These are phyloP conservation scores for Meda fulgida DNA, from an alignment of 2,797 vertebrate genomes.

Conservation along the genomic window DNA sequence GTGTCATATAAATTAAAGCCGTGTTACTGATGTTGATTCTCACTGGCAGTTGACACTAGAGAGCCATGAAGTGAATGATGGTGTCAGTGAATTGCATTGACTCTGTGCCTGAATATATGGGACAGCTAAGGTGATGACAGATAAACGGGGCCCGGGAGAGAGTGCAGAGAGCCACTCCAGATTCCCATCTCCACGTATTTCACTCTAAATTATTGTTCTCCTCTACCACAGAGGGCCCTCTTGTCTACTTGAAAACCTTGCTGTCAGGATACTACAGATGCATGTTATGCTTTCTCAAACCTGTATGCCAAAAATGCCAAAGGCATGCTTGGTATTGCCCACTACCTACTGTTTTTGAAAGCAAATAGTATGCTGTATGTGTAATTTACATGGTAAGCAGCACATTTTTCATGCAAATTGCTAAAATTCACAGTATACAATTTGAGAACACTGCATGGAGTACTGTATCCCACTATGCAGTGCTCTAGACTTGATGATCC, in stretches of 20 bases:
- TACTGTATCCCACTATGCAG: background rate
- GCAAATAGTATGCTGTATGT: background rate
- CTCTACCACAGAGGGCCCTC: constrained; percentile 58
- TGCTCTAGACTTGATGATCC: background rate
- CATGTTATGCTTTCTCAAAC: background rate
- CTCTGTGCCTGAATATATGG: constrained; percentile 73
- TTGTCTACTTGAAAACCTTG: constrained; percentile 12
- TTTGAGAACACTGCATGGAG: background rate
- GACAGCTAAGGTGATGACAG: constrained; percentile 76
- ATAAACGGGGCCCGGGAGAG: constrained; percentile 71
- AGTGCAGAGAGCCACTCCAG: constrained; percentile 60
- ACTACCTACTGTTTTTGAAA: background rate
- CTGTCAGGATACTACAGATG: background rate
- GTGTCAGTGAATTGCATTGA: constrained; percentile 69
- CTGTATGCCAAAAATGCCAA: background rate
- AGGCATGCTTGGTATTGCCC: background rate
- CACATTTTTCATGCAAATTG: background rate
- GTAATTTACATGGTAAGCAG: background rate
- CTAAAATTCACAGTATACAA: background rate
- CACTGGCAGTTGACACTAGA: constrained; percentile 57
- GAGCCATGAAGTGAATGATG: constrained; percentile 72
- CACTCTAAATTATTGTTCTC: constrained; percentile 72
- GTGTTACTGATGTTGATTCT: constrained; percentile 65
- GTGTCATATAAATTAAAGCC: constrained; percentile 52
- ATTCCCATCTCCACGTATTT: constrained; percentile 69